Evolutionary conservation across 1,140 invertebrate species (phyloP), one percentile per base, ranked within the genome.

Genomic region (Leptoteleia sp.): DNA sequence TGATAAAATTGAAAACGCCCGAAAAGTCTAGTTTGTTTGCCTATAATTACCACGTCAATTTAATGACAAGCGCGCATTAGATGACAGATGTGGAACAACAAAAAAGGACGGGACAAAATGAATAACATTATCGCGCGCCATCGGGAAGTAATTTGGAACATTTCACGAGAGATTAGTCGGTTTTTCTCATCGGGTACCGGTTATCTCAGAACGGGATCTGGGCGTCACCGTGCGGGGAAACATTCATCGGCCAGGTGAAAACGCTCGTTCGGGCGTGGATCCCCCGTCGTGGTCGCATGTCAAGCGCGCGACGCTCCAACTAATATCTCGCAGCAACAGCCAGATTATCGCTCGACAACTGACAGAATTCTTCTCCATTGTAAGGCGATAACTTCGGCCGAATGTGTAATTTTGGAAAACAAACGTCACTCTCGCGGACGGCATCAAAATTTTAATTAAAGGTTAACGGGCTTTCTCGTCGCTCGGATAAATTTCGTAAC

Each of bases 341-440:
- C n/a, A n/a, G 43, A 59, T 59, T 70, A 59, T 50, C 35, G 42
- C 12, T 43, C 27, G 54, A 70, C 65, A 70, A 54, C 43, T 70
- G 65, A 59, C 22, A 35, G 43, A 0, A 65, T 38, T 22, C 42
- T 43, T 45, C 8, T 16, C 13, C 15, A 40, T 57, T 48, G 40
- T 31, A 55, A 57, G 19, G 31, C 33, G 64, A 57, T 29, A 48
- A 15, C 13, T 61, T 45, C 13, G 29, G 29, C 12, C 4, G 17
- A 40, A 42, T 15, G 29, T 45, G 40, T 45, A 37, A 45, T n/a
- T 59, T 59, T 43, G 55, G 16, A 31, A 59, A 59, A 45, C 29
- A 45, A 33, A 45, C 11, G 42, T 17, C 22, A 29, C 0, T 33
- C 15, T 1, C 9, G 6, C 5, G 17, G 2, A 4, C 19, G 19